Conservation (phyloP, 2,797 vertebrate genomes). For the Acanthurus leucopareius region DNA sequence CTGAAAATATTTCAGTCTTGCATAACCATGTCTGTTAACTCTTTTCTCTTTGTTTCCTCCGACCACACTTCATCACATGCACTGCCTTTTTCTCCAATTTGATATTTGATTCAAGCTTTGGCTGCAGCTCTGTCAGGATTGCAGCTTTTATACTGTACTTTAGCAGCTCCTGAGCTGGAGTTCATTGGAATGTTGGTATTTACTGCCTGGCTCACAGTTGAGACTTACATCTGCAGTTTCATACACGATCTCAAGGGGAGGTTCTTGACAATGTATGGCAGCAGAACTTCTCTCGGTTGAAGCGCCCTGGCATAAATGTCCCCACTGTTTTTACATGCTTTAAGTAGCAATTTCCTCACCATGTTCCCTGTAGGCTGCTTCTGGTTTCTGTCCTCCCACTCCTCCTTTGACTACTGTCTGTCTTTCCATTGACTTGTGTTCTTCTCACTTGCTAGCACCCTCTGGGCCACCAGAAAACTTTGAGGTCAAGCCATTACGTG, state of each 20-base stretch:
- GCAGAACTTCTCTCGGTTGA: conserved; percentile 58
- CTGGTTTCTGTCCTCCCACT: conserved; percentile 53
- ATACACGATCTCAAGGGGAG: conserved; percentile 63
- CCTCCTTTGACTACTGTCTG: conserved; percentile 33
- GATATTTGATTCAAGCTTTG: conserved; percentile 61
- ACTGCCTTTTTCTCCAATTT: conserved; percentile 39
- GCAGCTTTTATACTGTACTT: conserved; percentile 58
- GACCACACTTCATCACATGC: conserved; percentile 58
- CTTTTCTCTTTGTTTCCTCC: conserved; percentile 42
- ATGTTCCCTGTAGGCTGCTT: conserved; percentile 26
- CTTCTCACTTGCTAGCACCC: conserved; percentile 86
- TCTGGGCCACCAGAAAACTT: conserved; percentile 95
- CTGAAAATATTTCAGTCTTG: conserved; percentile 33
- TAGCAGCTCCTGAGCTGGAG: conserved; percentile 62
- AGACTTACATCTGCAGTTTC: conserved; percentile 59
- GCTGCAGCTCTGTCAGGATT: conserved; percentile 50
- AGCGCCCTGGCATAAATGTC: conserved; percentile 50
- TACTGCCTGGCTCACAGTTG: conserved; percentile 67
- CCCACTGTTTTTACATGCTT: conserved; percentile 51
- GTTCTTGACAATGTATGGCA: conserved; percentile 66
- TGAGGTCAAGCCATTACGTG: conserved; percentile 92
- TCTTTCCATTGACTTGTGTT: conserved; percentile 50
- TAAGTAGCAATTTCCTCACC: conserved; percentile 59
- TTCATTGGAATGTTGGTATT: conserved; percentile 75
- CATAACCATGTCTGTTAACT: conserved; percentile 35